Percentiles rank a stretch among this genome's conserved stretches.
phyloP scores from a whole-genome alignment of 2,797 vertebrate species.

The Dromococcyx pavoninus region DNA sequence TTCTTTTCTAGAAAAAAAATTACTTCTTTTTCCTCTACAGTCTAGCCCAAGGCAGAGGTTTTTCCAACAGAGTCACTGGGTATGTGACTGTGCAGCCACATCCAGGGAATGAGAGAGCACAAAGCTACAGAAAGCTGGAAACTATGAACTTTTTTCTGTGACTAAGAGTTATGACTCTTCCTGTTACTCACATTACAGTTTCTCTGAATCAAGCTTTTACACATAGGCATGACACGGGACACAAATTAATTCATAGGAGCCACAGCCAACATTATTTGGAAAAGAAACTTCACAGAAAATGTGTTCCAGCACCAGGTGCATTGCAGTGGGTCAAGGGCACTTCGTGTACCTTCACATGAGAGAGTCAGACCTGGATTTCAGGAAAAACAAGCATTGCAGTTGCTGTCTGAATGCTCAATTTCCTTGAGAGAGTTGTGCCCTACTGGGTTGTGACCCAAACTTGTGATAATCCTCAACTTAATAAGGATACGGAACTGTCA shows the following conservation, averaged over 20 bases:
- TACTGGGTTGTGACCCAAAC: not conserved
- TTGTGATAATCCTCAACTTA: no score
- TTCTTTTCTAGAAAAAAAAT: not conserved
- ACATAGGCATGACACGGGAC: accelerated
- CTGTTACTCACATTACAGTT: not conserved
- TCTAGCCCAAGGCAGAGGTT: not conserved
- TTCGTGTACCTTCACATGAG: not conserved
- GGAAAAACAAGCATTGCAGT: not conserved
- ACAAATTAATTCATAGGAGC: not conserved
- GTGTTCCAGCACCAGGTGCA: not conserved
- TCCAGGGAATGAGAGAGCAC: not conserved
- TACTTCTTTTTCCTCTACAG: not conserved
- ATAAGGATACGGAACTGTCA: no score
- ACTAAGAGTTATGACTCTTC: not conserved
- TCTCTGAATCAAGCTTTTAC: not conserved
- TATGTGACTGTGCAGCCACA: not conserved
- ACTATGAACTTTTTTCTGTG: not conserved
- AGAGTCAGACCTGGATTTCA: not conserved
- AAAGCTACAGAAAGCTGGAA: not conserved
- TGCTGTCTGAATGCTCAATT: not conserved
- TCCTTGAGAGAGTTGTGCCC: not conserved
- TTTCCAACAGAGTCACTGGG: not conserved
- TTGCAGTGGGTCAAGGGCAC: not conserved
- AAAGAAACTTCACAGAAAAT: not conserved
- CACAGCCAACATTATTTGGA: not conserved